Evolutionary conservation across 2,888 invertebrate genomes (phyloP), one percentile per base, ranked within the genome.

Genomic region (Tenthredo notha): DNA sequence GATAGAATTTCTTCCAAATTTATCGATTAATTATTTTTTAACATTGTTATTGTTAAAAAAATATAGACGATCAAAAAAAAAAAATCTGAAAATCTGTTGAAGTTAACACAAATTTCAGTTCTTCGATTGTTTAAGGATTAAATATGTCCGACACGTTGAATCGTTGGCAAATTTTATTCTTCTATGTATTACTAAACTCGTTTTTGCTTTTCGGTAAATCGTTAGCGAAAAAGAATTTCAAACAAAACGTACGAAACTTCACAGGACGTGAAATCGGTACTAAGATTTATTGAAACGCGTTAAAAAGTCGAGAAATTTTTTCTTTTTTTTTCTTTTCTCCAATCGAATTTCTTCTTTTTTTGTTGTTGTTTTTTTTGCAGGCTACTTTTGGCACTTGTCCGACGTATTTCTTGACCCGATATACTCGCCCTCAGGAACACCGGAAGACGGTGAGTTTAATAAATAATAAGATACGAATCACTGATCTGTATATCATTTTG

Each of bases 311-410:
- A 33, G 3, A 25, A 61, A 61, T 12, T 25, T 10, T 21, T 25
- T n/a, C n/a, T n/a, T n/a, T n/a, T n/a, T n/a, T n/a, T n/a, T n/a
- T n/a, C n/a, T n/a, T n/a, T n/a, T 25, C 6, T 61, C 21, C 25
- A 12, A 61, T 61, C 5, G n/a, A 7, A 7, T 5, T 29, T 37
- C 6, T 37, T 7, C 0, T 0, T 37, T 37, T 37, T 37, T 37
- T 7, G 0, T 67, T 65, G 12, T 29, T 21, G 0, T 65, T 2
- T 15, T 18, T 72, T 74, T 25, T 72, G 2, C 72, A 74, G 84
- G 84, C 21, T 84, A 84, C 47, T 84, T 84, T 29, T 84, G 84
- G 78, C 78, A 84, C 50, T 18, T 84, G 15, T 18, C 84, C 0
- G 84, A 84, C 65, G 47, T 84, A 54, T 84, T 84, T 65, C 80